phyloP scores from a whole-genome alignment of 1,140 invertebrate genomes.

The Neoseiulus cucumeris region DNA sequence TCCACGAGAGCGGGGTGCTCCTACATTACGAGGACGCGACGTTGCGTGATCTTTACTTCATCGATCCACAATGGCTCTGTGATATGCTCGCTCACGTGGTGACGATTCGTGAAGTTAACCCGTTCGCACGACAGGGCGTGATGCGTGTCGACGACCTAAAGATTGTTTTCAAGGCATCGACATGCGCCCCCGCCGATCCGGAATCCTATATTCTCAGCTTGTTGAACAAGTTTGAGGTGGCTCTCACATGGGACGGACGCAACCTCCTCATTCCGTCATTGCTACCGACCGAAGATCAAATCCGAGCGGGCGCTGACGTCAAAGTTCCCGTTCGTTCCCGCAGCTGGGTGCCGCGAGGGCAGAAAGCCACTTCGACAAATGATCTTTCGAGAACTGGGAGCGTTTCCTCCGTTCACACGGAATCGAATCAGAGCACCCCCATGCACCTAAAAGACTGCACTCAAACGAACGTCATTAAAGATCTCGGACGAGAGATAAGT shows the following conservation, averaged over 20 bases:
- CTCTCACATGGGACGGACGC: slow-evolving; percentile 82
- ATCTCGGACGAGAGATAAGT: background rate
- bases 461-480: slow-evolving; percentile 5
- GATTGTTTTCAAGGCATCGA: slow-evolving; percentile 63
- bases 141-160: slow-evolving; percentile 88
- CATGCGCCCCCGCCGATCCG: slow-evolving; percentile 35
- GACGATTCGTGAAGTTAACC: slow-evolving; percentile 85
- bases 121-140: slow-evolving; percentile 68
- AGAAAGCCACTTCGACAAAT: slow-evolving; percentile 31
- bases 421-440: background rate
- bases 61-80: slow-evolving; percentile 95
- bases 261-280: slow-evolving; percentile 77
- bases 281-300: slow-evolving; percentile 56
- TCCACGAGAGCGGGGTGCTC: slow-evolving; percentile 94
- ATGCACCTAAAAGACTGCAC: background rate
- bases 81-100: slow-evolving; percentile 91
- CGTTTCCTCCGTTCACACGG: slow-evolving; percentile 1
- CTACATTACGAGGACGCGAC: slow-evolving; percentile 93
- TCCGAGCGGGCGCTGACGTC: slow-evolving; percentile 32
- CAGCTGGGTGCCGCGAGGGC: slow-evolving; percentile 41
- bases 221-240: slow-evolving; percentile 92
- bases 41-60: slow-evolving; percentile 76
- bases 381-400: background rate
- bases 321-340: slow-evolving; percentile 46
- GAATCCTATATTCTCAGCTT: slow-evolving; percentile 63